Base-by-base conservation (phyloP, 2,113 vertebrate genomes). In the Tupaia chinensis region DNA sequence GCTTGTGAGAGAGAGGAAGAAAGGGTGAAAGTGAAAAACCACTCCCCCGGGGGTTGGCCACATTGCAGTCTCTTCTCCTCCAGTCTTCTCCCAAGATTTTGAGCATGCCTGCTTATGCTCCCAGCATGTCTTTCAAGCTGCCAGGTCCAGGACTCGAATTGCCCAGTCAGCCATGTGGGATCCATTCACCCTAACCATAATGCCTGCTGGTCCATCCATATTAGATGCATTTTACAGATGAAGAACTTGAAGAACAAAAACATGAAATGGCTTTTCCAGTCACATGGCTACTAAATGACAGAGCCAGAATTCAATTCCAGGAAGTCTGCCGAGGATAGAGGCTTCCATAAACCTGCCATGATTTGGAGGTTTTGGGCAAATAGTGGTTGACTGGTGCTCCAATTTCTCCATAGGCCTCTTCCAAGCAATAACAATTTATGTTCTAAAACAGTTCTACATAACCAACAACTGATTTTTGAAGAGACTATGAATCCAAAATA, bases 191-290 rank as follows among this genome's bases (percentile, higher is more conserved):
- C 44, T 44, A 44, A 44, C 44, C 44, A 44, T 44, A 44, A 3
- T 44, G 44, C 44, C 44, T 4, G 44, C 44, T 44, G 44, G 44
- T 44, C 44, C 44, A 44, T 92, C 65, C n/a, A 63, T 77, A 54
- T 20, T 72, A 77, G 63, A 11, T 58, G 20, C 15, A 74, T 77
- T 95, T 93, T 85, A 60, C 61, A 76, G 78, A 60, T 91, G 63
- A 93, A 78, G 20, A 92, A 78, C 54, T 29, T 76, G 65, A 82
- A 81, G 32, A 89, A 69, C 29, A 89, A 79, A 86, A 85, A 15
- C 6, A 56, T 34, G 54, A 12, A 89, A 1, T 66, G 66, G 25
- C 23, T 72, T n/a, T 69, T 80, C 34, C 56, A 63, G 29, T 74
- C 16, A 8, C 74, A 73, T 4, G 70, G 23, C 23, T 72, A 58